Evolutionary conservation across 2,888 invertebrate species (phyloP).

Genomic region (Himalopsyche tibetana): DNA sequence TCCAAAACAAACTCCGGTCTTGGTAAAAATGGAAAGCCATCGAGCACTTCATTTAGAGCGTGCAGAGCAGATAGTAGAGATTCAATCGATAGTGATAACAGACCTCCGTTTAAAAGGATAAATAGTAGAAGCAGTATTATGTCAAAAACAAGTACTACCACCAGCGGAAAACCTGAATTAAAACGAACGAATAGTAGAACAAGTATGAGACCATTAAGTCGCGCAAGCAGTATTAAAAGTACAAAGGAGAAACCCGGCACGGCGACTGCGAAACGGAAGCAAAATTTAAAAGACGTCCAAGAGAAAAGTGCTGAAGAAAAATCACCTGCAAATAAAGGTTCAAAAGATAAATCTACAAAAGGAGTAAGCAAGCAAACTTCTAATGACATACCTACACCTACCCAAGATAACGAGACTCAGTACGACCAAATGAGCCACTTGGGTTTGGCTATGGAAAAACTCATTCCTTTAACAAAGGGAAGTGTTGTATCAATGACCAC

Average conservation of each 20-base stretch:
- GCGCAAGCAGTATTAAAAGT: conserved; percentile 73
- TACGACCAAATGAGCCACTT: conserved; percentile 71
- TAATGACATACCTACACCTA: conserved; percentile 70
- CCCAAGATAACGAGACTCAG: conserved; percentile 75
- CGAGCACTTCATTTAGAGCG: conserved; percentile 46
- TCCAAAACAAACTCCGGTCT: conserved; percentile 46
- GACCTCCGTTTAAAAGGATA: conserved; percentile 55
- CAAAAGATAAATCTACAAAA: conserved; percentile 56
- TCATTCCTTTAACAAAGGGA: conserved; percentile 75
- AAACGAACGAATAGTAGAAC: conserved; percentile 70
- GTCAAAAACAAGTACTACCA: conserved; percentile 54
- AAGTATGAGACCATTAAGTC: conserved; percentile 71
- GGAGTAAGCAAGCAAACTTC: conserved; percentile 61
- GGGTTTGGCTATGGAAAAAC: conserved; percentile 71
- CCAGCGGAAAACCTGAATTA: conserved; percentile 60
- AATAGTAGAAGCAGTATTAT: conserved; percentile 62
- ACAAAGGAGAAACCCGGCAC: conserved; percentile 67
- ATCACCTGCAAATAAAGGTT: conserved; percentile 65
- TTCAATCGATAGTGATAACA: conserved; percentile 56
- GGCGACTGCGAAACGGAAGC: conserved; percentile 51
- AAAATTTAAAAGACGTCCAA: conserved; percentile 63
- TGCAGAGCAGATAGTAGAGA: conserved; percentile 49
- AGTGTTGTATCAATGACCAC: conserved; percentile 78
- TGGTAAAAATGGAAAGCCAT: conserved; percentile 48
- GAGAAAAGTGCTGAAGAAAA: conserved; percentile 67